These are phyloP conservation scores for Xylophagus ater DNA, from an alignment of 2,888 invertebrate genomes.

Conservation along the genomic window DNA sequence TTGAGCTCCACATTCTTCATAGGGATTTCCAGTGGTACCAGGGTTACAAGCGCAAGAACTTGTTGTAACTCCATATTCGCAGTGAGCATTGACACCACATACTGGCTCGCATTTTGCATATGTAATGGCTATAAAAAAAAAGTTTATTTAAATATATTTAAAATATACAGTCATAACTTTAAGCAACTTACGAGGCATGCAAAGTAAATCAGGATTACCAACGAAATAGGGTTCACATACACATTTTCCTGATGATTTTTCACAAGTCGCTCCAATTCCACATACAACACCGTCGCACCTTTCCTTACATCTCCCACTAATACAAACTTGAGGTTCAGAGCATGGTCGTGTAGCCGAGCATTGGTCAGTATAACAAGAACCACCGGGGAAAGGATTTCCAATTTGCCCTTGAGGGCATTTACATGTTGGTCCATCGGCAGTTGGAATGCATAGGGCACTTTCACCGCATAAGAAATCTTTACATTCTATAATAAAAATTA, in stretches of 20 bases:
- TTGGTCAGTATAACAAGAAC: constrained; percentile 67
- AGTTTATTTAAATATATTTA: constrained; percentile 2
- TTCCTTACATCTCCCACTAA: constrained; percentile 79
- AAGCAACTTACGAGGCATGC: constrained; percentile 74
- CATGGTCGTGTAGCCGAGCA: constrained; percentile 71
- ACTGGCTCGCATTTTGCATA: constrained; percentile 68
- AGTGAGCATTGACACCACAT: constrained; percentile 77
- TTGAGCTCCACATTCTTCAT: constrained; percentile 63
- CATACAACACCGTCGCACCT: constrained; percentile 79
- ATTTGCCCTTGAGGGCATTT: constrained; percentile 76
- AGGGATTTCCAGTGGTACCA: constrained; percentile 79
- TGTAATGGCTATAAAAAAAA: constrained; percentile 51
- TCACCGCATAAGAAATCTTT: constrained; percentile 58
- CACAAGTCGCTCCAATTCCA: constrained; percentile 79
- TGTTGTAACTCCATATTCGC: constrained; percentile 60
- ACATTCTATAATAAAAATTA: constrained; percentile 23
- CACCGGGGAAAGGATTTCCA: constrained; percentile 88
- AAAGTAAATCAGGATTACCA: constrained; percentile 79
- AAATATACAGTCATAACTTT: neutral
- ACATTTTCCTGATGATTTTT: constrained; percentile 68
- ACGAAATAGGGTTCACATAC: constrained; percentile 77
- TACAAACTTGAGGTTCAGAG: constrained; percentile 66
- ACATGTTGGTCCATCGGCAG: constrained; percentile 74
- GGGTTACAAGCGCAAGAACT: constrained; percentile 75
- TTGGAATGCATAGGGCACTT: constrained; percentile 77